Evolutionary conservation across 1,140 invertebrate species (phyloP), one percentile per base, ranked within the genome.

Genomic region (Euwallacea fornicatus): DNA sequence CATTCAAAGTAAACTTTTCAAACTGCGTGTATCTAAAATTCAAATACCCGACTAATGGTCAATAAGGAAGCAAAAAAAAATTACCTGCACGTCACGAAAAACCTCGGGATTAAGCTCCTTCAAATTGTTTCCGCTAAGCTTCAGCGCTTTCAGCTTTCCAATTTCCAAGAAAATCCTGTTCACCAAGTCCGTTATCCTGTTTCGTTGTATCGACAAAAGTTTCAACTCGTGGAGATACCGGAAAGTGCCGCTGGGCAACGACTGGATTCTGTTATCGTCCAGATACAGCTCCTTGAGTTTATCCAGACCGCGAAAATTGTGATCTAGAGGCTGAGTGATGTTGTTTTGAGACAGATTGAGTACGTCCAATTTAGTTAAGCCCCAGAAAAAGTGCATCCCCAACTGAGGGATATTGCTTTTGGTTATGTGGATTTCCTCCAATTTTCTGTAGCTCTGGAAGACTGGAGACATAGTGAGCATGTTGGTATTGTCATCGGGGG

Each of bases 231-330:
- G 84, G 66, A 93, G 82, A 81, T 90, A 85, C 46, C 87, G 82
- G 81, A 94, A 94, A 7, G 88, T 89, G 63, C 90, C 90, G 72
- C 90, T 93, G 2, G 83, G 90, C 87, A 88, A 90, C 82, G 84
- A 86, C 82, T 86, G 82, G 69, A 89, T 88, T 73, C 88, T 83
- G 80, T 97, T 96, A 79, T 93, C 88, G 78, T 96, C 93, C 42
- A 97, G 83, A 79, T 95, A 94, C 0, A 97, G 84, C 78, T 95
- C 93, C 62, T 88, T 87, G 42, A 96, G 83, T 75, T 88, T 90
- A 63, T 90, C 88, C 63, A 96, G 78, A 7, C 88, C 88, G 73
- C 86, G 82, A 75, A 97, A 95, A 79, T 97, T 97, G 77, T 91
- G 86, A 77, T 95, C 90, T 55, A 96, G 82, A 78, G 92, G 85